These are phyloP conservation scores for Limenitis camilla DNA, from an alignment of 2,888 invertebrate genomes.

Conservation along the genomic window DNA sequence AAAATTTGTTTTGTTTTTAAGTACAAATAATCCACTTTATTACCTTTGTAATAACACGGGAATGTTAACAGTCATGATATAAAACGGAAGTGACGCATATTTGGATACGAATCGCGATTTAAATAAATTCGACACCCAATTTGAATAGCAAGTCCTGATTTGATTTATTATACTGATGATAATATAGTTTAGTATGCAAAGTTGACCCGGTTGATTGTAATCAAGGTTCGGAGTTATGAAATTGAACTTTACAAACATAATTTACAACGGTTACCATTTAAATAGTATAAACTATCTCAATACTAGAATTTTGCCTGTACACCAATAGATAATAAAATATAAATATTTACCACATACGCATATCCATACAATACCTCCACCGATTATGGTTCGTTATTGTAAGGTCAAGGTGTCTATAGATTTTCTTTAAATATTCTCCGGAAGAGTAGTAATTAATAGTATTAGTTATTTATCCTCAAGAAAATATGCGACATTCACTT, in stretches of 20 bases:
- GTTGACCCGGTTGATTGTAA: slow-evolving; percentile 5
- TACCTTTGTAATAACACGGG: neutral
- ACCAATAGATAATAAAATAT: too few species aligned
- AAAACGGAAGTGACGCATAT: slow-evolving; percentile 12
- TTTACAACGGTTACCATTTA: too few species aligned
- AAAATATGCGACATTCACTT: too few species aligned
- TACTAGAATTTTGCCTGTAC: too few species aligned
- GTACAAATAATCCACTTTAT: neutral
- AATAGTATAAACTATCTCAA: too few species aligned
- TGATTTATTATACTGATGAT: slow-evolving; percentile 10
- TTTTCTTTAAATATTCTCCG: too few species aligned
- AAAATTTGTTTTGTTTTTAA: neutral
- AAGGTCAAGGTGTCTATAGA: too few species aligned
- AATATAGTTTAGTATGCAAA: slow-evolving; percentile 8
- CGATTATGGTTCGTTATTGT: too few species aligned
- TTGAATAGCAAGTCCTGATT: slow-evolving; percentile 7
- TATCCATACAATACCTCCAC: too few species aligned
- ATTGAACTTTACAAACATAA: neutral
- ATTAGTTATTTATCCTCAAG: too few species aligned
- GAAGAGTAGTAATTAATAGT: too few species aligned
- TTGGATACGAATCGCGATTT: slow-evolving; percentile 9
- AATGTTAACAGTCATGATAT: neutral
- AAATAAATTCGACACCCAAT: slow-evolving; percentile 16
- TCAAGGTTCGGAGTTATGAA: slow-evolving; percentile 1
- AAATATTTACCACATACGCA: too few species aligned